These are phyloP conservation scores for Artemia sinica DNA, from an alignment of 2,888 invertebrate genomes.

Conservation along the genomic window DNA sequence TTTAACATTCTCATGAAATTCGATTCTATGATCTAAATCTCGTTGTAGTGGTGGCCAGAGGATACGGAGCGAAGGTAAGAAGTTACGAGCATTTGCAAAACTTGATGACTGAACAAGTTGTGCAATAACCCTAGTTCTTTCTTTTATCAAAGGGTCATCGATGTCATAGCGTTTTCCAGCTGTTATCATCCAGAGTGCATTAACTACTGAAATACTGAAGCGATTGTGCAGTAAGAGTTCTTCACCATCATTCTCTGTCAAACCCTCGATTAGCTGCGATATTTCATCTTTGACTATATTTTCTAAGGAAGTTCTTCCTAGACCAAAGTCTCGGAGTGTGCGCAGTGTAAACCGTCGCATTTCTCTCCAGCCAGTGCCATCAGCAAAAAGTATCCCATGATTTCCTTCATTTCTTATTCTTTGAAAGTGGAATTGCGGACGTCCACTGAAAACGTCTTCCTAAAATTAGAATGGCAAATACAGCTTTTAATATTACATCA, in stretches of 20 bases:
- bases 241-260: slow-evolving; percentile 10
- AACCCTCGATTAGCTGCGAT: slow-evolving; percentile 23
- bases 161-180: slow-evolving; percentile 24
- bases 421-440: slow-evolving; percentile 22
- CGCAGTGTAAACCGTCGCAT: slow-evolving; percentile 24
- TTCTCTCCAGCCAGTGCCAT: slow-evolving; percentile 22
- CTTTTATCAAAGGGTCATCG: slow-evolving; percentile 24
- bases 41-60: not conserved
- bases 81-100: not conserved
- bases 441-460: slow-evolving; percentile 23
- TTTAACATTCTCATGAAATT: too few relatives aligned
- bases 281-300: slow-evolving; percentile 18
- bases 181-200: slow-evolving; percentile 19
- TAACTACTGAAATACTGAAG: slow-evolving; percentile 14
- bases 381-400: slow-evolving; percentile 24
- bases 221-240: slow-evolving; percentile 10
- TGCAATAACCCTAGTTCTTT: slow-evolving; percentile 25
- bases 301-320: slow-evolving; percentile 20
- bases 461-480: not conserved
- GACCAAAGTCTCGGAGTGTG: slow-evolving; percentile 24
- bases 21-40: not conserved
- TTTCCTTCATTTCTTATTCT: slow-evolving; percentile 23
- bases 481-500: too few relatives aligned
- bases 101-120: slow-evolving; percentile 20
- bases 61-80: not conserved